Conservation (phyloP, 2,797 vertebrate genomes). For the Silurus aristotelis region DNA sequence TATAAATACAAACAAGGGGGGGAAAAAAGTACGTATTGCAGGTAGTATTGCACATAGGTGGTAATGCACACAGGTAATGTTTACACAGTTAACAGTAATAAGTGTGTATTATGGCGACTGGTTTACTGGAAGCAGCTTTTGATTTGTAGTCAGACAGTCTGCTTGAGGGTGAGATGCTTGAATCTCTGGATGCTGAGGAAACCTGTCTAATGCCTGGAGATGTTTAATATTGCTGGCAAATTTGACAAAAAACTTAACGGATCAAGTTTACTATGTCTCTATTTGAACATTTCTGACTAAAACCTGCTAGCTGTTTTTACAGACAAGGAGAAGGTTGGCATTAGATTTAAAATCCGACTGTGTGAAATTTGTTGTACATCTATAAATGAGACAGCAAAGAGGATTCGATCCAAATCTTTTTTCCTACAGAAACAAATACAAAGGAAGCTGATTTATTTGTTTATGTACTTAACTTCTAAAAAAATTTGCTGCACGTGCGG, state of each 20-base stretch:
- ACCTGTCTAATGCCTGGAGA: conserved; percentile 27
- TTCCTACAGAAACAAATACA: neutral
- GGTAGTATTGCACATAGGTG: too few species aligned
- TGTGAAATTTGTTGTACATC: neutral
- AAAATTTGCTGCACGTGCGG: neutral
- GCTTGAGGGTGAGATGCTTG: conserved; percentile 47
- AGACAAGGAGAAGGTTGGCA: too few species aligned
- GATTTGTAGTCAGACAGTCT: conserved; percentile 49
- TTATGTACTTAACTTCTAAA: neutral
- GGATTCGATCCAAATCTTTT: neutral
- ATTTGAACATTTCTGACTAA: neutral
- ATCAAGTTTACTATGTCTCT: neutral
- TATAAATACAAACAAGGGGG: too few species aligned
- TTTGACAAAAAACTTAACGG: neutral
- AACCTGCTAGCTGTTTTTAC: too few species aligned
- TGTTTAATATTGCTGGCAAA: neutral
- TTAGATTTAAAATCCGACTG: neutral
- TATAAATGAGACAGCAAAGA: conserved; percentile 3
- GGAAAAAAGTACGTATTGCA: too few species aligned
- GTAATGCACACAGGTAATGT: too few species aligned
- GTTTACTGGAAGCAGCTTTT: too few species aligned
- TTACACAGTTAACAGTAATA: too few species aligned
- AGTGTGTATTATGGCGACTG: too few species aligned
- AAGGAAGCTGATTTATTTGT: neutral
- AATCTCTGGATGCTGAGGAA: conserved; percentile 65